phyloP scores from a whole-genome alignment of 2,797 vertebrate genomes.

The Melanotaenia maccullochi region DNA sequence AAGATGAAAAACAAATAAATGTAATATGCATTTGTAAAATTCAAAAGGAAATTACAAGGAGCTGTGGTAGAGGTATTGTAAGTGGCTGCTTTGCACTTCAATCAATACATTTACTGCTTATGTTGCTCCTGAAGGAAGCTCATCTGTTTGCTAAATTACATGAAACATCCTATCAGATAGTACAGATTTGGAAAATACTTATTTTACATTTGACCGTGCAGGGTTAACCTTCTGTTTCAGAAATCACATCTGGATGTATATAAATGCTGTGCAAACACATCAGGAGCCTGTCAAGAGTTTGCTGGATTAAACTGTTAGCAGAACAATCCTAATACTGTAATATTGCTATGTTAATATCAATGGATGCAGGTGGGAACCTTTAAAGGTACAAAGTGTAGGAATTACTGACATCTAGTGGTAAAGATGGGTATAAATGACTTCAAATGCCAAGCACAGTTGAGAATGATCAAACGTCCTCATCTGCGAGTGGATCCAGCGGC shows the following conservation, averaged over 20 bases:
- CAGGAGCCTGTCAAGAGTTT: background rate
- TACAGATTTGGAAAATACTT: background rate
- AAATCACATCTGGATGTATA: background rate
- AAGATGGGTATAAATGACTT: too few relatives aligned
- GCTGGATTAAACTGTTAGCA: background rate
- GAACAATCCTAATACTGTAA: background rate
- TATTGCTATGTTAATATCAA: background rate
- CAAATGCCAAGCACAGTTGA: too few relatives aligned
- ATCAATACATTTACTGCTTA: background rate
- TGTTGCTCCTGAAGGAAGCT: background rate
- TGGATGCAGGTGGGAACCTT: background rate
- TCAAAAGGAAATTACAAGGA: background rate
- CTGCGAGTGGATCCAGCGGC: too few relatives aligned
- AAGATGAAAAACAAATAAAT: background rate
- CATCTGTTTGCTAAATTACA: slow-evolving; percentile 1
- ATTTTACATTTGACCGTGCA: too few relatives aligned
- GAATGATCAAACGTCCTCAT: too few relatives aligned
- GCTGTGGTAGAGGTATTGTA: background rate
- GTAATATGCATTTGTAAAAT: background rate
- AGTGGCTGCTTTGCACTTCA: background rate
- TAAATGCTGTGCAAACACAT: background rate
- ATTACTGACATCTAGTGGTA: too few relatives aligned
- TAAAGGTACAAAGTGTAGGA: background rate
- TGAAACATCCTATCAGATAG: background rate
- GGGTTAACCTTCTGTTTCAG: background rate